Evolutionary conservation across 2,888 invertebrate genomes (phyloP), one percentile per base, ranked within the genome.

Genomic region (Drosophila vallismaia): DNA sequence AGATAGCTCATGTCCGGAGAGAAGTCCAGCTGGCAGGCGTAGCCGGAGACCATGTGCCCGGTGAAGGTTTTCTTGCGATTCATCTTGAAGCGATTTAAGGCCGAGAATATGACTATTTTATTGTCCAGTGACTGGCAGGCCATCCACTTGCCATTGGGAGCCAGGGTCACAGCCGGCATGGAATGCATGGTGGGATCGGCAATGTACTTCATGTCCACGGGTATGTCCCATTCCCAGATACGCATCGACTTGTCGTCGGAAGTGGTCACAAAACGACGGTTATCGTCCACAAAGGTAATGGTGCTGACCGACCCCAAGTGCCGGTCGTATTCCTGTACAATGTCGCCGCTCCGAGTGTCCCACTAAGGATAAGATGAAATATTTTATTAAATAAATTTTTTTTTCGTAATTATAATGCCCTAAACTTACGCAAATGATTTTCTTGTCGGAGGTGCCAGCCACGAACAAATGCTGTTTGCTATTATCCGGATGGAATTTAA

Each of bases 121-220:
- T 99, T 99, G 93, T 99, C 99, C 96, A 99, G 97, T 73, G 98
- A 97, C 92, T 99, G 99, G 90, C 99, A 99, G 0, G 99, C 99
- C 71, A 99, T 93, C 99, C 99, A 99, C 92, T 99, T 99, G 89
- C 97, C 97, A 93, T 99, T 99, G 0, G 99, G 99, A 0, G 99
- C 96, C 5, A 96, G 94, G 0, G 98, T 97, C 0, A 99, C 99
- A 0, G 98, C 96, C 0, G 99, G 99, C 95, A 99, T 97, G 4
- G 99, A 99, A 92, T 99, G 99, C 98, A 99, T 98, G 0, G 97
- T 95, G 0, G 99, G 99, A 92, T 99, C 99, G 0, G 99, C 99
- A 76, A 99, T 99, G 92, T 99, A 98, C 91, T 99, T 99, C 96
- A 99, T 99, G 92, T 99, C 99, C 1, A 99, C 99, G 0, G 97